Base-by-base conservation (phyloP, 2,888 invertebrate species). In the Perizoma flavofasciatum region DNA sequence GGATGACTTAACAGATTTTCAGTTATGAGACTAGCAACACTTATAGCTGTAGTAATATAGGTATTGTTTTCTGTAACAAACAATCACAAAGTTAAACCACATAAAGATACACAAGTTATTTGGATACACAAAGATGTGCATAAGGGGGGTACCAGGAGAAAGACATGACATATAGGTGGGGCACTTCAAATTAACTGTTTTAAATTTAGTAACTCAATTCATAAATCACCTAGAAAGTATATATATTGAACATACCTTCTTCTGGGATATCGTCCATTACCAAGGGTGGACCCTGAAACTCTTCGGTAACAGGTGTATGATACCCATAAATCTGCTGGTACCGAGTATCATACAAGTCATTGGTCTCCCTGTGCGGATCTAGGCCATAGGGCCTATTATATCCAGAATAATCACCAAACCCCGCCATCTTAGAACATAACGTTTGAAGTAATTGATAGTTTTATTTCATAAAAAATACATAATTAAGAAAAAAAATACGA, bases 1-100 rank as follows among this genome's bases (percentile, higher is more conserved):
- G 99, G 99, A 92, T 99, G 98, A 75, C 97, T 97, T 55, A 99
- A 90, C 51, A 99, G 90, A 88, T 97, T 97, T 89, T 97, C 97
- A 52, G 98, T 96, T 50, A 98, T 95, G 59, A 98, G 93, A 85
- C 97, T 98, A 58, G 95, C 96, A 73, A 97, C 93, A 72, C 96
- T 95, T 63, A 97, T 96, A 65, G 97, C 96, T 68, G 95, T 94
- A 6, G 95, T 95, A n/a, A 97, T 93, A 82, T 96, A 96, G 55
- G 94, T 93, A 73, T 94, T 89, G 66, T 70, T 83, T 63, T 89
- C 91, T 91, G 81, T 58, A 86, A 86, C 48, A 61, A 63, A 55
- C 6, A 22, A 44, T 44, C 2, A 22, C 7, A 44, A 44, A 44
- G 6, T 10, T 5, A 10, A 37, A 37, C 6, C n/a, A 22, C 22